A percentile compares a stretch with the other conserved stretches of the same genome.
phyloP scores from a whole-genome alignment of 2,888 invertebrate species.

The Keiferia lycopersicella region DNA sequence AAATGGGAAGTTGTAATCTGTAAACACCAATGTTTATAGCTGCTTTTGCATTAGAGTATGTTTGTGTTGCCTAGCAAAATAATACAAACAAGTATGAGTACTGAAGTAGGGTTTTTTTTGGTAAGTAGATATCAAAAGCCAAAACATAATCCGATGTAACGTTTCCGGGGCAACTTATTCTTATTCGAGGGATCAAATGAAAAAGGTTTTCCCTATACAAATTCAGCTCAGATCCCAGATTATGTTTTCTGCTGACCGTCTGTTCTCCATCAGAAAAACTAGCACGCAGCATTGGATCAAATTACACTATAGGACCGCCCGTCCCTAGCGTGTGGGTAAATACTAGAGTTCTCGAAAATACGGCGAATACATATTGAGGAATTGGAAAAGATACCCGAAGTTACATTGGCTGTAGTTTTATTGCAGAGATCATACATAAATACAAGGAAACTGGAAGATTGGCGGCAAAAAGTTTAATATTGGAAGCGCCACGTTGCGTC shows the following conservation, averaged over 20 bases:
- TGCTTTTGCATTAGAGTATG: constrained; percentile 2
- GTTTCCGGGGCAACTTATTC: not conserved
- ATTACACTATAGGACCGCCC: constrained; percentile 15
- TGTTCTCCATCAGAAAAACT: constrained; percentile 19
- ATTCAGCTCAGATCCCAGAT: constrained; percentile 22
- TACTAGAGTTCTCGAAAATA: not conserved
- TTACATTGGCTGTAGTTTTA: constrained; percentile 19
- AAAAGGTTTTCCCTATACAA: constrained; percentile 13
- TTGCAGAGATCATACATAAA: constrained; percentile 20
- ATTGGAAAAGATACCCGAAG: not conserved
- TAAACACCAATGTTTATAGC: constrained; percentile 4
- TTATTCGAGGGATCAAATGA: constrained; percentile 4
- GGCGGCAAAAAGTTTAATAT: constrained; percentile 36
- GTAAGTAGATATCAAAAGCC: not conserved
- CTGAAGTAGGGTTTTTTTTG: not conserved
- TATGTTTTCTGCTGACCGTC: constrained; percentile 22
- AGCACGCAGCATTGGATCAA: constrained; percentile 19
- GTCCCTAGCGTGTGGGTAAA: not conserved
- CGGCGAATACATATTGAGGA: constrained; percentile 4
- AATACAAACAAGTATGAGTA: not conserved
- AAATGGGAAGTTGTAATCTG: constrained; percentile 10
- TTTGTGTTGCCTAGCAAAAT: constrained; percentile 1
- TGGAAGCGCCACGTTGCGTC: constrained; percentile 37
- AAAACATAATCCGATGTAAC: not conserved
- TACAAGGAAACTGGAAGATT: constrained; percentile 14